Evolutionary conservation across 2,113 vertebrate species (phyloP), one percentile per base, ranked within the genome.

Genomic region (Podocnemis expansa): DNA sequence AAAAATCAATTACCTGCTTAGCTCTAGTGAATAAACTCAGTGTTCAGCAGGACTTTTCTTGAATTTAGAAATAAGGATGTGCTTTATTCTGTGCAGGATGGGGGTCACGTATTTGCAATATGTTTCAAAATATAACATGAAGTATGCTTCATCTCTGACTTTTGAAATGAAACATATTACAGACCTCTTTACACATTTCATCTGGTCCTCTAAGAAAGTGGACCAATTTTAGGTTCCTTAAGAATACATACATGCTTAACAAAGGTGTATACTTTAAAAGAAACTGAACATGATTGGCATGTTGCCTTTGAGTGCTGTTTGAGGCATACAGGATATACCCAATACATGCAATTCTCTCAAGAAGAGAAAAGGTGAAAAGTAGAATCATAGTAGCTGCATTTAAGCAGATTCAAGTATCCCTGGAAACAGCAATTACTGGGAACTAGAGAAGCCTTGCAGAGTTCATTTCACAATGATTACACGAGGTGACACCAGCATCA

Each of bases 381-480:
- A 58, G 90, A 89, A 89, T 47, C 56, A n/a, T 0, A 4, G 82
- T 92, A 63, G 63, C 91, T 96, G 60, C 2, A 9, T 45, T 89
- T 63, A 79, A 80, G 54, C 82, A 95, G 56, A 95, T 90, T 89
- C 60, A 56, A 89, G 90, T 90, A 89, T 93, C 88, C 88, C 88
- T 95, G 89, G 93, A 88, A 96, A 94, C 85, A 94, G 80, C 31
- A 60, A 60, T 95, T 82, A 89, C 54, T 63, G n/a, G 89, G 85
- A 76, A 73, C 63, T 87, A 95, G 78, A 19, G 80, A 91, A 92
- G 56, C 75, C 27, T 84, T 41, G 34, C 78, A 85, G 45, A 88
- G 45, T 79, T 38, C 82, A 81, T 51, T 84, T 93, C 88, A 89
- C 84, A 78, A 43, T 0, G 24, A 13, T 70, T 14, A 94, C 3